Base-by-base conservation (phyloP, 2,888 invertebrate genomes). In the Dynastes grantii region DNA sequence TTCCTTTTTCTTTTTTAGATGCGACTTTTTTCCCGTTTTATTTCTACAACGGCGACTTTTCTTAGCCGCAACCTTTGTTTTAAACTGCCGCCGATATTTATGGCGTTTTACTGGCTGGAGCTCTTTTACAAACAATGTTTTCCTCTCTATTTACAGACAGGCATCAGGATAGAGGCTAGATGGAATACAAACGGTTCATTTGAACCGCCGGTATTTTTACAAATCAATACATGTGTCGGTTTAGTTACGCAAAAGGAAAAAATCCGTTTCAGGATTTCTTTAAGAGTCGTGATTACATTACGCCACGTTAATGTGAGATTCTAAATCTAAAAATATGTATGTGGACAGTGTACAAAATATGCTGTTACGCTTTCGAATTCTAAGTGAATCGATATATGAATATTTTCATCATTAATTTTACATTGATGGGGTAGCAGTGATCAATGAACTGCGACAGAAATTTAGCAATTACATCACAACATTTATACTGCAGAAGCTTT, bases 101-200 rank as follows among this genome's bases (percentile, higher is more conserved):
- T 68, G 68, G 68, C 68, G 45, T 49, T 68, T 51, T 49, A 45
- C 53, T 11, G 68, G 22, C 27, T 51, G 68, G 22, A 68, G 27
- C 68, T 68, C 68, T 37, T 49, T 68, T 68, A 68, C 68, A 68
- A 68, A 68, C 68, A 68, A 68, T 68, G 68, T 68, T 68, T 68
- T 51, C 68, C 68, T 68, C 68, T 45, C 68, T 45, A 29, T 11
- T 45, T 68, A 51, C 27, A 45, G 11, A 40, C 22, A 51, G 11
- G 29, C 51, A 49, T 49, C 49, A 29, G 61, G 27, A 68, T 68
- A 68, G 68, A 22, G 45, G 2, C 2, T 49, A 45, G 68, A 68
- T 49, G 49, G 68, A 29, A 68, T 68, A 68, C 68, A 68, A 68
- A 68, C 68, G 68, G 45, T 51, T 51, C 49, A 51, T 68, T 68